Percentiles rank a stretch among this genome's conserved stretches.
Conservation (phyloP, 2,888 invertebrate species). For the Synanthedon tipuliformis region DNA sequence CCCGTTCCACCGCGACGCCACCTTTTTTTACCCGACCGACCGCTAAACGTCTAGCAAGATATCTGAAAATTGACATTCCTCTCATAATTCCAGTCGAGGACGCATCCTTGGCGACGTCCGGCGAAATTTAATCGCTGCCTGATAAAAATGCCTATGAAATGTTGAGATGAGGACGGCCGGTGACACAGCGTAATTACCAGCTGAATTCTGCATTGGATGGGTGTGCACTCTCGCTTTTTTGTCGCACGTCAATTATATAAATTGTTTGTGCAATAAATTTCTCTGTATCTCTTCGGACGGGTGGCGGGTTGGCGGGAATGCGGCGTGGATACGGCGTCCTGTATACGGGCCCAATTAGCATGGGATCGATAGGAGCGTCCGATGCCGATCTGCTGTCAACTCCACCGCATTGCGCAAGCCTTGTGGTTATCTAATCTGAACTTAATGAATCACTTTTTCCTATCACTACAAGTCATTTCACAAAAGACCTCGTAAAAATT, state of each 20-base stretch:
- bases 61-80: constrained; percentile 66
- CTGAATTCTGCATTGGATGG: constrained; percentile 48
- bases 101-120: constrained; percentile 51
- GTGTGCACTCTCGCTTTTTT: constrained; percentile 64
- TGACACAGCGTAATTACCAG: constrained; percentile 53
- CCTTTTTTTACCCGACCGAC: constrained; percentile 41
- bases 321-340: constrained; percentile 44
- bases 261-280: constrained; percentile 69
- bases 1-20: constrained; percentile 22
- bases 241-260: constrained; percentile 68
- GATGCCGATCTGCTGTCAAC: constrained; percentile 61
- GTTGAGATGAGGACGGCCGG: constrained; percentile 26
- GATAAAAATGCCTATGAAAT: constrained; percentile 53
- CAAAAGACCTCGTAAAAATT: neutral
- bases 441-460: constrained; percentile 42
- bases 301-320: constrained; percentile 45
- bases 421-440: constrained; percentile 53
- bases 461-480: neutral
- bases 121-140: constrained; percentile 44
- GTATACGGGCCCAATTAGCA: constrained; percentile 61
- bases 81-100: constrained; percentile 58
- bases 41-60: constrained; percentile 61
- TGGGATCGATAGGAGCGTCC: constrained; percentile 63
- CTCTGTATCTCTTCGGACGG: constrained; percentile 59
- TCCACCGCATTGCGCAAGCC: constrained; percentile 49